Percentiles rank a stretch among this genome's conserved stretches.
Evolutionary conservation across 2,888 invertebrate species (phyloP).

Genomic region (Drosophila barbarae): DNA sequence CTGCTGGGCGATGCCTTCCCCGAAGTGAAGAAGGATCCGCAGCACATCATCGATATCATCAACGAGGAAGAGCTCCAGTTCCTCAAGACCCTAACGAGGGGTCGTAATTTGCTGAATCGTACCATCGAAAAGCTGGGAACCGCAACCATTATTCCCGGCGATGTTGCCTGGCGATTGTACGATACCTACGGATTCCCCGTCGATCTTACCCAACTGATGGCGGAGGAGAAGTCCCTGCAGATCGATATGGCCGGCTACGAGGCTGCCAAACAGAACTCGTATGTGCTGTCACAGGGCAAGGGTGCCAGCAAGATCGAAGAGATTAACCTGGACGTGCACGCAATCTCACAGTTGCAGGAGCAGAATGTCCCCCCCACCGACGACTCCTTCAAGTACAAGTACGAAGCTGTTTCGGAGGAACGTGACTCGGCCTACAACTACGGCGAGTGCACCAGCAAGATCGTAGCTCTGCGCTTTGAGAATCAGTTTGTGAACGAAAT

Average conservation of each 20-base stretch:
- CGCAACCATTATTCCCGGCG: constrained; percentile 90
- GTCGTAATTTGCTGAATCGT: constrained; percentile 92
- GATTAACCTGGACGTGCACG: constrained; percentile 95
- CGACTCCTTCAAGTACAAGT: constrained; percentile 95
- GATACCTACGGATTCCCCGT: constrained; percentile 99
- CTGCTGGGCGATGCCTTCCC: constrained; percentile 90
- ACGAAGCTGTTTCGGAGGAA: constrained; percentile 84
- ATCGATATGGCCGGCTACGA: constrained; percentile 96
- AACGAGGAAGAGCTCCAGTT: constrained; percentile 99
- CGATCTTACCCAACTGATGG: constrained; percentile 98
- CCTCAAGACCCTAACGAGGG: constrained; percentile 95
- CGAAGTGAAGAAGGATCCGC: constrained; percentile 92
- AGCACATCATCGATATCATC: constrained; percentile 94
- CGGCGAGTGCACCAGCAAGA: constrained; percentile 85
- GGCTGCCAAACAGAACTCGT: constrained; percentile 93
- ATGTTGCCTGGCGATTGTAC: constrained; percentile 98
- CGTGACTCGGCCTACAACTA: constrained; percentile 89
- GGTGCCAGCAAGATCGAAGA: constrained; percentile 89
- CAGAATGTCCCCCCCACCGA: constrained; percentile 89
- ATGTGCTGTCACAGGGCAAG: constrained; percentile 93
- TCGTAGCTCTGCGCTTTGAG: constrained; percentile 89
- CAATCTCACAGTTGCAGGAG: constrained; percentile 93
- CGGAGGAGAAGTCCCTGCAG: constrained; percentile 93
- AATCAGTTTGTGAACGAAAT: constrained; percentile 93
- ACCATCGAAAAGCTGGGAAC: constrained; percentile 90